Conservation (phyloP, 2,797 vertebrate species). For the Sciurus vulgaris region DNA sequence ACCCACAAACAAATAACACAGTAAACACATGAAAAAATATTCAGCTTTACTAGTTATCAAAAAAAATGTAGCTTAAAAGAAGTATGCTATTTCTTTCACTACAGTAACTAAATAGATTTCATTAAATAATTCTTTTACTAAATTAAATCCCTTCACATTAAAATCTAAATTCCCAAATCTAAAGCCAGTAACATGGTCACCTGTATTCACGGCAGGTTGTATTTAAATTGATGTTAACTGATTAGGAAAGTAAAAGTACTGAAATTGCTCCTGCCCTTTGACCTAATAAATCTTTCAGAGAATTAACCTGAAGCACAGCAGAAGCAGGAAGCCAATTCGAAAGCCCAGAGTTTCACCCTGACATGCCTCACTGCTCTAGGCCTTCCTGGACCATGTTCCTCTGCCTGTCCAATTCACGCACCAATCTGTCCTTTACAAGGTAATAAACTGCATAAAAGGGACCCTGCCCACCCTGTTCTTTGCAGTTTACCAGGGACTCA, state of each 20-base stretch:
- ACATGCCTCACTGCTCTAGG: neutral
- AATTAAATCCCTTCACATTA: constrained; percentile 43
- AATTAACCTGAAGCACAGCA: neutral
- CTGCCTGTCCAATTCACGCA: neutral
- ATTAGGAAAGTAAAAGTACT: constrained; percentile 39
- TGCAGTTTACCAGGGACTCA: neutral
- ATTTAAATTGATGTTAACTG: neutral
- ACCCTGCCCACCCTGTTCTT: neutral
- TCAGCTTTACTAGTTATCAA: constrained; percentile 35
- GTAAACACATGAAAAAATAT: constrained; percentile 14
- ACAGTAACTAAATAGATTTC: constrained; percentile 4
- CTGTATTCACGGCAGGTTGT: neutral
- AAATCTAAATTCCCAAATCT: constrained; percentile 5
- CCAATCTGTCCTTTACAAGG: neutral
- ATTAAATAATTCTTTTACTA: constrained; percentile 2
- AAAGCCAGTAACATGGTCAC: neutral
- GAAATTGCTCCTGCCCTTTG: constrained; percentile 12
- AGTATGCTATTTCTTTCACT: neutral
- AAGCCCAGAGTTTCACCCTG: neutral
- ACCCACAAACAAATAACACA: constrained; percentile 18
- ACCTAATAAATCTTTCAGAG: constrained; percentile 27
- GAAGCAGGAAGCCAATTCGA: neutral
- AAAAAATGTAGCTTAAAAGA: constrained; percentile 37
- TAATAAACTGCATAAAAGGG: neutral
- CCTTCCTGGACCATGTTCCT: neutral